Base-by-base conservation (phyloP, 1,140 invertebrate genomes). In the Diorhabda carinulata region DNA sequence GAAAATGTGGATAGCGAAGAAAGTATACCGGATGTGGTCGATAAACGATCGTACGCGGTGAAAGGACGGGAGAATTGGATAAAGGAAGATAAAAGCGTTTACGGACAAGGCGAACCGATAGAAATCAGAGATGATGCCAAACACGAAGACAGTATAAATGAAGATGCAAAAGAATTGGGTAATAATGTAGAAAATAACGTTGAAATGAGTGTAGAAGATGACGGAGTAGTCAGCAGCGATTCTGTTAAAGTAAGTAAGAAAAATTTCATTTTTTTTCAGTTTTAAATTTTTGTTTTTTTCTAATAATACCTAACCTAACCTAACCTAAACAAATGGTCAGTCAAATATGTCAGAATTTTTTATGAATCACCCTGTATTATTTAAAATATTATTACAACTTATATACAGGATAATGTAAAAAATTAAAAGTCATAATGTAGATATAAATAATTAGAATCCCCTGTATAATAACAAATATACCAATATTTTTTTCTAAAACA, bases 1-100 rank as follows among this genome's bases (percentile, higher is more conserved):
- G 60, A 59, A 4, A 56, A 43, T n/a, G 47, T 52, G 2, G 66
- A 73, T 3, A 66, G 40, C 6, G 72, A 68, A 9, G 66, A 45
- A 8, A 64, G 41, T 9, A 40, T 52, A 8, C 42, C 8, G 8
- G 67, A 58, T 25, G 61, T 62, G 3, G 43, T 7, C 8, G 67
- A 68, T 7, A 41, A 43, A 7, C 42, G 57, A 42, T 52, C 45
- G 2, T 25, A 25, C 25, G 25, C 25, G 25, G 25, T 25, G 25
- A 52, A 66, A 10, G 3, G 47, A 57, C 45, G 64, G 4, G 52
- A 10, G 5, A 4, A 57, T 43, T 2, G 40, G 42, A 4, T 9
- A 58, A 4, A 57, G 10, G 42, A 10, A 58, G 57, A 44, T 57
- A 5, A 10, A 57, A 41, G 25, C 42, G 4, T 41, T 10, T n/a